Conservation (phyloP, 2,113 vertebrate genomes). For the Fregetta grallaria region DNA sequence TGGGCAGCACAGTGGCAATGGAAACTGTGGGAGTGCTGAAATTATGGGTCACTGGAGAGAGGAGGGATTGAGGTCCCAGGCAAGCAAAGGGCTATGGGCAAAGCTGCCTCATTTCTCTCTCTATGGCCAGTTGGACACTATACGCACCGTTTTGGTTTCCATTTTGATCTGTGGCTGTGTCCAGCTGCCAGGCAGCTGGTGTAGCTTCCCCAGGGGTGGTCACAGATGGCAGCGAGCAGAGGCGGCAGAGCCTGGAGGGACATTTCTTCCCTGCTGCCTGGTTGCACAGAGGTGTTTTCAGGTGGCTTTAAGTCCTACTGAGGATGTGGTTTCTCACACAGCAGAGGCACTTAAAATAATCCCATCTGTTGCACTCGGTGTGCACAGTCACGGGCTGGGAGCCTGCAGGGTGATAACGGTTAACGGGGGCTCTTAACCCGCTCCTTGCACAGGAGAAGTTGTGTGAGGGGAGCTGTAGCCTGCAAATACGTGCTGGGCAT, state of each 20-base stretch:
- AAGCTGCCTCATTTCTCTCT: not conserved
- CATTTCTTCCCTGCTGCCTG: not conserved
- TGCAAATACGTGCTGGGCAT: not conserved
- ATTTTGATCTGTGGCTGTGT: accelerated
- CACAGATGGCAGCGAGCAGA: not conserved
- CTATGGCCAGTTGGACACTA: not conserved
- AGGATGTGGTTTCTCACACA: not conserved
- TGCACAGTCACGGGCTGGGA: not conserved
- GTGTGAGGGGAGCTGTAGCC: not conserved
- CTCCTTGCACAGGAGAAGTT: not conserved
- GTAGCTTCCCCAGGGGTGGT: not conserved
- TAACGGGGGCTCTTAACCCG: accelerated
- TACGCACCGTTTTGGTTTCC: accelerated
- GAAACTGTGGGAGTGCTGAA: not conserved
- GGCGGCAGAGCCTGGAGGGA: not conserved
- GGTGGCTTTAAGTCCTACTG: not conserved
- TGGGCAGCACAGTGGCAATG: not conserved
- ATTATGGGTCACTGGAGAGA: not conserved
- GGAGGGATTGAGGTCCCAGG: not conserved
- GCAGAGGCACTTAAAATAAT: not conserved
- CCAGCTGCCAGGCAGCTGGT: not conserved
- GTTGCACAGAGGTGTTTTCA: not conserved
- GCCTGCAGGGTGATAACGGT: accelerated
- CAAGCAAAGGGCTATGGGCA: not conserved
- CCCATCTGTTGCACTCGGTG: not conserved